Evolutionary conservation across 2,888 invertebrate genomes (phyloP).

Genomic region (Eupeodes luniger): DNA sequence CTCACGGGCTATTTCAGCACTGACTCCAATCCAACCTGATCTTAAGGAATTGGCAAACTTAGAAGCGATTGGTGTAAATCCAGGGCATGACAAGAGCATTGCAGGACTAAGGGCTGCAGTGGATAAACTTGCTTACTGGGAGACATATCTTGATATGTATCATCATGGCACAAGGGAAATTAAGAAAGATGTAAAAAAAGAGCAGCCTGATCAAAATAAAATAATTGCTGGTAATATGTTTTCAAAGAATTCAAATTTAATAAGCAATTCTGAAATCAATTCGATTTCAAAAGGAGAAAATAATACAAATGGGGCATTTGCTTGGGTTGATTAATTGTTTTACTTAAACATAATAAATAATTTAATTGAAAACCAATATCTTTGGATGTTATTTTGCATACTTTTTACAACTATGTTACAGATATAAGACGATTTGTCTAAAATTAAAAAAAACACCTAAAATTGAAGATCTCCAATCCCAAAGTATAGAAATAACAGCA

Average conservation of each 20-base stretch:
- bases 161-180: slow-evolving; percentile 77
- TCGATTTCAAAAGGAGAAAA: slow-evolving; percentile 76
- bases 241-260: slow-evolving; percentile 76
- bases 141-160: slow-evolving; percentile 80
- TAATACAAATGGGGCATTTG: slow-evolving; percentile 80
- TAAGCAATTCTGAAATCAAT: slow-evolving; percentile 79
- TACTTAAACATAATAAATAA: too few relatives aligned
- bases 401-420: neutral
- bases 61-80: slow-evolving; percentile 87
- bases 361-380: too few relatives aligned
- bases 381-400: too few relatives aligned
- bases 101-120: slow-evolving; percentile 82
- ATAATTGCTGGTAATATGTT: slow-evolving; percentile 79
- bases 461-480: too few relatives aligned
- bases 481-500: too few relatives aligned
- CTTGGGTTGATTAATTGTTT: slow-evolving; percentile 80
- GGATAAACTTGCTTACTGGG: slow-evolving; percentile 83
- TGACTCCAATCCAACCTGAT: slow-evolving; percentile 87
- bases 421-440: too few relatives aligned
- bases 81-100: slow-evolving; percentile 85
- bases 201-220: slow-evolving; percentile 68
- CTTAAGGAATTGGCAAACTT: slow-evolving; percentile 81
- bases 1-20: slow-evolving; percentile 90
- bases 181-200: slow-evolving; percentile 38
- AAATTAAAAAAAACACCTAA: too few relatives aligned